Base-by-base conservation (phyloP, 2,113 vertebrate genomes). In the Salvelinus sp. region DNA sequence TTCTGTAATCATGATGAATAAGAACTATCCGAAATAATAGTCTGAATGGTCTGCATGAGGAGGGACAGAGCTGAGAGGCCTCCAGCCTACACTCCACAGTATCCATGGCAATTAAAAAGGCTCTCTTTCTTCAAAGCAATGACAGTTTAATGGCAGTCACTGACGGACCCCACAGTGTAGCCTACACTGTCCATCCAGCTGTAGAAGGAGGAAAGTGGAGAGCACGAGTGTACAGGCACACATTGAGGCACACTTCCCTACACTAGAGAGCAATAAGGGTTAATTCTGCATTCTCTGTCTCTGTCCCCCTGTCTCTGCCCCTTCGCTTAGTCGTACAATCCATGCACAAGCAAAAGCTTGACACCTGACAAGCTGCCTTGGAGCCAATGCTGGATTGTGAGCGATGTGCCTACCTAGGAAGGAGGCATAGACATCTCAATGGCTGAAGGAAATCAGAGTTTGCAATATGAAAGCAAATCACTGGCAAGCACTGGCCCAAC, bases 401-500 rank as follows among this genome's bases (percentile, higher is more conserved):
- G 57, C 1, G 16, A 50, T 50, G 48, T 50, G 48, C 14, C 48
- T 50, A 50, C 48, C 48, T 13, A 50, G 14, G 48, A 3, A 12
- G 25, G 22, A 7, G 9, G 1, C 22, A 25, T 14, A 25, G 60
- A 2, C 60, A n/a, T 18, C 23, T 3, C n/a, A n/a, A 63, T 20
- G 33, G 6, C n/a, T n/a, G 33, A 65, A 22, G 63, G 6, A 22
- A 65, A 50, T 50, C 9, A 50, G 63, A 22, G 20, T 62, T 62
- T 23, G 16, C 60, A 22, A 13, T 27, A 27, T 20, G 20, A 27
- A 25, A 27, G 86, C 33, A 86, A 92, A 88, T 90, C 90, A 92
- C 48, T 50, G 14, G 48, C 48, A 50, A 50, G 14, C 48, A 50
- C 14, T 50, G 48, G 48, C n/a, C 84, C 85, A 85, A 89, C 86